A percentile compares a stretch with the other conserved stretches of the same genome.
These are phyloP conservation scores for Notechis scutatus DNA, from an alignment of 2,113 vertebrate genomes.

Conservation along the genomic window DNA sequence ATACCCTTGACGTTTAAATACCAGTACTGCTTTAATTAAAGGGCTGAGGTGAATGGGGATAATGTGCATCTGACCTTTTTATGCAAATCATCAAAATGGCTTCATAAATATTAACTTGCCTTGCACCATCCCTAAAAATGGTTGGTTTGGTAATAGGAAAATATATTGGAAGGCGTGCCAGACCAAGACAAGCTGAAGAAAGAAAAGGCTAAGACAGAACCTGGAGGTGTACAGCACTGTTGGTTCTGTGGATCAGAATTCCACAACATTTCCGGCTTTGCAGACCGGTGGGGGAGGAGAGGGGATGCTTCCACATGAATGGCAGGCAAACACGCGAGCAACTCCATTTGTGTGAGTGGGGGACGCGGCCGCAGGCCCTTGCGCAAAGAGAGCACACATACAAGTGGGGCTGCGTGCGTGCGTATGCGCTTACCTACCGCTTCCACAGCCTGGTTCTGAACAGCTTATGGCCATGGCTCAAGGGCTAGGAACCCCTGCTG, in stretches of 20 bases:
- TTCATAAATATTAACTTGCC: neutral
- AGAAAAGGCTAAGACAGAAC: neutral
- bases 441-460: neutral
- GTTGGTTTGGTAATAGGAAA: neutral
- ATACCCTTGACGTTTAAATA: neutral
- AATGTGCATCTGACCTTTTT: neutral
- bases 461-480: neutral
- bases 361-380: fast-evolving
- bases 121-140: neutral
- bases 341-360: neutral
- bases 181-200: neutral
- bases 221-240: neutral
- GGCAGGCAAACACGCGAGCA: neutral
- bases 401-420: neutral
- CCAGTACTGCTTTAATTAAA: neutral
- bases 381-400: neutral
- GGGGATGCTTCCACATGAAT: neutral
- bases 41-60: neutral
- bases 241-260: neutral
- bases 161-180: neutral
- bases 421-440: fast-evolving
- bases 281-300: neutral
- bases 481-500: neutral
- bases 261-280: neutral
- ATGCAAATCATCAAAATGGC: neutral